Base-by-base conservation (phyloP, 92 coral and sea anemone genomes). In the Phymanthus crucifer region DNA sequence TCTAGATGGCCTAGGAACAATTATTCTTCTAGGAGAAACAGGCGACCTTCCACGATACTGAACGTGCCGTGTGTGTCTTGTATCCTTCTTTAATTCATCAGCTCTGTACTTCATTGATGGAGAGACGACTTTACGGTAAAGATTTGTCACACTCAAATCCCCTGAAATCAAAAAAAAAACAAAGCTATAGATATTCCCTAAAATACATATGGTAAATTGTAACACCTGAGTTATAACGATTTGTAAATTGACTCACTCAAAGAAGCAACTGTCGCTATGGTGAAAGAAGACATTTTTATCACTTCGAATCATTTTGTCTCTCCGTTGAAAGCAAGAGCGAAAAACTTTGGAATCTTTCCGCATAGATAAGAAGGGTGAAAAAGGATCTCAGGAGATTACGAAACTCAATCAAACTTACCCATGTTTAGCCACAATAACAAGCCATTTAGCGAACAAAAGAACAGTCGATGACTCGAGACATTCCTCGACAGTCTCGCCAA, bases 81-180 rank as follows among this genome's bases (percentile, higher is more conserved):
- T 74, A 81, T 87, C 90, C 14, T 85, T 83, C 16, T 86, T 83
- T 37, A 76, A 81, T 34, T 79, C 87, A 54, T 87, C 83, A 45
- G 75, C 82, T 32, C 87, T 81, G 33, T 58, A 79, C 72, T 80
- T 87, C 17, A 90, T 57, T 31, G 94, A 83, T 3, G 97, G 97
- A 27, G 93, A 92, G 46, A 92, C 89, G 19, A 92, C 89, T 57
- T 87, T 80, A 67, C 76, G 83, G 76, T 90, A 92, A 9, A 92
- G 80, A 54, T 80, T 84, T 3, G 85, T 78, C 26, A 87, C 86
- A 46, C 85, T 70, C 23, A 80, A 52, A 45, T 87, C 87, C 11
- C 73, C 90, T 85, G 70, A 27, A 32, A 74, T 35, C 40, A 10
- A 35, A 14, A 69, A 18, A 37, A 21, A 70, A 70, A 70, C 16